Evolutionary conservation across 2,797 vertebrate genomes (phyloP).

Genomic region (Podargus strigoides): DNA sequence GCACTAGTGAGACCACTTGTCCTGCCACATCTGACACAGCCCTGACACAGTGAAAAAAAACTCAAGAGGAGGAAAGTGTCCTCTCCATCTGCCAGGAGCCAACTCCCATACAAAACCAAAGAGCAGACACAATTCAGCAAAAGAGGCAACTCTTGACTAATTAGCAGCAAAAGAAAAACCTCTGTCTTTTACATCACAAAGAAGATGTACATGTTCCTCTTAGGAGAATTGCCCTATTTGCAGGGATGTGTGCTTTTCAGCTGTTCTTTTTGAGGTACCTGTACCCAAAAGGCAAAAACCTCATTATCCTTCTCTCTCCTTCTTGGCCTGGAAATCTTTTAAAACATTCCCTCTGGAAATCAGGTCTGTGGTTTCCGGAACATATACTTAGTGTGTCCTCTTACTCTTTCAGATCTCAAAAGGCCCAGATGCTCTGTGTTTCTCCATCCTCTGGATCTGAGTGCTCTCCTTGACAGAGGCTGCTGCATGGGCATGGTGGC

Average conservation of each 20-base stretch:
- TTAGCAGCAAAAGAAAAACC: neutral
- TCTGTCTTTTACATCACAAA: neutral
- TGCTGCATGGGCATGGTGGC: neutral
- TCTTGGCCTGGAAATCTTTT: neutral
- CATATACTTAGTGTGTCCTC: neutral
- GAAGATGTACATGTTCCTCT: neutral
- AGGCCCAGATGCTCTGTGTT: neutral
- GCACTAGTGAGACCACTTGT: neutral
- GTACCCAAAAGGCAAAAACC: neutral
- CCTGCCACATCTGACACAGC: neutral
- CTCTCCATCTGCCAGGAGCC: neutral
- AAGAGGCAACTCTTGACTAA: neutral
- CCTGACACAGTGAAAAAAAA: neutral
- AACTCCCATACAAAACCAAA: neutral
- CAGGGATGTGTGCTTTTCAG: neutral
- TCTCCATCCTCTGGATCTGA: neutral
- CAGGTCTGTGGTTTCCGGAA: neutral
- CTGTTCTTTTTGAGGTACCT: neutral
- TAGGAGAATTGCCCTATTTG: neutral
- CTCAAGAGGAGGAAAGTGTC: neutral
- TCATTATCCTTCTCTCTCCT: neutral
- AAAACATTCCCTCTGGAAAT: neutral
- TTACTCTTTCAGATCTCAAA: neutral
- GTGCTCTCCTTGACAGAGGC: neutral
- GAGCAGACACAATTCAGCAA: neutral